Percentiles rank a stretch among this genome's conserved stretches.
Evolutionary conservation across 2,797 vertebrate species (phyloP).

Genomic region (Simalia tracyae): DNA sequence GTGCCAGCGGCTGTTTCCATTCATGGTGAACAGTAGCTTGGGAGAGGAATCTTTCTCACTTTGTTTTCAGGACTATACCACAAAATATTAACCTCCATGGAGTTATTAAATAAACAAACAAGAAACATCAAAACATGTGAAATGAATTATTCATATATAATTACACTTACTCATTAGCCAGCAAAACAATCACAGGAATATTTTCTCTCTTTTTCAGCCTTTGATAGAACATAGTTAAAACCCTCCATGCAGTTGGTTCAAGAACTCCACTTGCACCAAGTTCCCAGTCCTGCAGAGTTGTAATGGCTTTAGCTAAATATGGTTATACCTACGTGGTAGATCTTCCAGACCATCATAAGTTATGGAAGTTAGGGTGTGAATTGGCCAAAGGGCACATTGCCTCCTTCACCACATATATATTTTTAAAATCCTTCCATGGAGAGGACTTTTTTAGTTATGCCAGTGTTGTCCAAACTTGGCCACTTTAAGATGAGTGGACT

Average conservation of each 20-base stretch:
- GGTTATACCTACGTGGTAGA: too few relatives aligned
- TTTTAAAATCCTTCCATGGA: background rate
- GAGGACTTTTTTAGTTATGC: background rate
- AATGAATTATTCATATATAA: background rate
- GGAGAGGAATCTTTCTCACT: background rate
- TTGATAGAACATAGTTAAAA: background rate
- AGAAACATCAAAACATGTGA: background rate
- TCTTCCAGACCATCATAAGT: too few relatives aligned
- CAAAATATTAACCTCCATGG: background rate
- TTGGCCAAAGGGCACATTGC: background rate
- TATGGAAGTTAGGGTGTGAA: too few relatives aligned
- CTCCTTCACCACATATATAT: background rate
- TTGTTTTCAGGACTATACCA: background rate
- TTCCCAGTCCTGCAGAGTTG: too few relatives aligned
- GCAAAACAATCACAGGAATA: background rate
- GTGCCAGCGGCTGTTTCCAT: background rate
- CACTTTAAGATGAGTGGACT: too few relatives aligned
- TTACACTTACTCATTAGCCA: background rate
- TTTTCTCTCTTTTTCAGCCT: background rate
- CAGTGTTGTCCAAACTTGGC: too few relatives aligned
- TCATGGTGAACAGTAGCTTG: background rate
- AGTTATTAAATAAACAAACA: background rate
- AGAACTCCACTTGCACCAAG: background rate
- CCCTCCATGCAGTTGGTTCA: background rate
- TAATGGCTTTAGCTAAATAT: too few relatives aligned